Percentiles rank a stretch among this genome's conserved stretches.
These are phyloP conservation scores for Zonitis immaculata DNA, from an alignment of 2,888 invertebrate genomes.

Conservation along the genomic window DNA sequence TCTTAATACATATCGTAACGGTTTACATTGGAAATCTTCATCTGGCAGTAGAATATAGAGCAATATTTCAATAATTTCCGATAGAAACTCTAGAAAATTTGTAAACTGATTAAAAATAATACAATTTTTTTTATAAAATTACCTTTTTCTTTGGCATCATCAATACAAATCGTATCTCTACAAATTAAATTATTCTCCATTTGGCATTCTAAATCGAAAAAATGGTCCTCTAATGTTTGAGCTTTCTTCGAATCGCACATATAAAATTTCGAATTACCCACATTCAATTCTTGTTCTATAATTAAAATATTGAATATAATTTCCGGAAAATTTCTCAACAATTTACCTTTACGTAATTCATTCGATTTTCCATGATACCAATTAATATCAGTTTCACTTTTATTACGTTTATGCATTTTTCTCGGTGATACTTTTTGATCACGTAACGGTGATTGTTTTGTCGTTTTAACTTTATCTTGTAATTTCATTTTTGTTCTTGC, in stretches of 20 bases:
- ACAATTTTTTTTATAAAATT: not conserved
- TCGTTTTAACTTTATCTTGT: slow-evolving; percentile 34
- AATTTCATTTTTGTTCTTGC: slow-evolving; percentile 55
- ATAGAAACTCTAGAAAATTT: slow-evolving; percentile 64
- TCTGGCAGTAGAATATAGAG: slow-evolving; percentile 78
- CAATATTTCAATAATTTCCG: slow-evolving; percentile 76
- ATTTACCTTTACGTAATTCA: slow-evolving; percentile 45
- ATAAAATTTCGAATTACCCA: slow-evolving; percentile 63
- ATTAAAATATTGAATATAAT: slow-evolving; percentile 9
- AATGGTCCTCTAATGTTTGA: slow-evolving; percentile 62
- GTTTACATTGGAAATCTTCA: slow-evolving; percentile 78
- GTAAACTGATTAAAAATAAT: not conserved
- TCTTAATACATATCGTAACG: slow-evolving; percentile 70
- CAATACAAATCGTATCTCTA: slow-evolving; percentile 74
- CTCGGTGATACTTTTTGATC: slow-evolving; percentile 43
- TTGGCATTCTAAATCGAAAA: slow-evolving; percentile 84
- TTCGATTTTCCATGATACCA: slow-evolving; percentile 53
- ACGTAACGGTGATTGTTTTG: slow-evolving; percentile 40
- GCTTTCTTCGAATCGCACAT: slow-evolving; percentile 48
- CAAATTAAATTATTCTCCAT: slow-evolving; percentile 77
- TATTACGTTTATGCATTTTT: slow-evolving; percentile 60
- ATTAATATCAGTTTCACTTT: slow-evolving; percentile 68
- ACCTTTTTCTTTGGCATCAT: slow-evolving; percentile 61
- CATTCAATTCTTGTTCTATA: slow-evolving; percentile 40
- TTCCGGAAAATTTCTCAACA: not conserved